Evolutionary conservation across 2,888 invertebrate species (phyloP).

Genomic region (Dryomyza anilis): DNA sequence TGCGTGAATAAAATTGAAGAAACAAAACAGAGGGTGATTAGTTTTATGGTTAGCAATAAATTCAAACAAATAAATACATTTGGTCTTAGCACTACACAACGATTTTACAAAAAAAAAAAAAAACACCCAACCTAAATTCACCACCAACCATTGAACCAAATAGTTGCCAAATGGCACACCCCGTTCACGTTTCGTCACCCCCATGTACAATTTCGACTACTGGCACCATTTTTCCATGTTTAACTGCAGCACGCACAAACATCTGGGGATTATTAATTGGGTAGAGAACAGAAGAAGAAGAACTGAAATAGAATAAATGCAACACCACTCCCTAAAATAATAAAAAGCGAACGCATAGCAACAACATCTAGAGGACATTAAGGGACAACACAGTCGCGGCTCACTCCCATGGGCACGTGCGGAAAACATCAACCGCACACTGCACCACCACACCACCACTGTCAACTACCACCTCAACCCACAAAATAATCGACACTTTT

Average conservation of each 20-base stretch:
- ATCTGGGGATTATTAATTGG: constrained; percentile 21
- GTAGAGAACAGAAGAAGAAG: background rate
- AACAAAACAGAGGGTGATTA: background rate
- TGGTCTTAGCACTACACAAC: too few species aligned
- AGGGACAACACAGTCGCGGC: background rate
- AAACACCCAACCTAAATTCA: background rate
- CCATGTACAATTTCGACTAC: background rate
- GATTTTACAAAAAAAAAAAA: background rate
- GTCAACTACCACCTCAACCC: background rate
- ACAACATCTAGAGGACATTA: background rate
- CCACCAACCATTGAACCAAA: background rate
- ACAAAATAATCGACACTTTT: background rate
- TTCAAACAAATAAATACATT: constrained; percentile 5
- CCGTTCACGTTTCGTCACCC: constrained; percentile 7
- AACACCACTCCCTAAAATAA: background rate
- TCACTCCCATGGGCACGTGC: constrained; percentile 10
- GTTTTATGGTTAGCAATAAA: background rate
- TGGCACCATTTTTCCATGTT: constrained; percentile 13
- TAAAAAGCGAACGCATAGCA: background rate
- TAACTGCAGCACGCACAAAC: background rate
- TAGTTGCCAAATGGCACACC: background rate
- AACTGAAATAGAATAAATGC: background rate
- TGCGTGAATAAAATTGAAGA: constrained; percentile 56
- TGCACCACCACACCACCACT: background rate
- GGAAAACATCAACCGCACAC: background rate